Evolutionary conservation across 2,888 invertebrate species (phyloP), one percentile per base, ranked within the genome.

Genomic region (Drosophila ezoana): DNA sequence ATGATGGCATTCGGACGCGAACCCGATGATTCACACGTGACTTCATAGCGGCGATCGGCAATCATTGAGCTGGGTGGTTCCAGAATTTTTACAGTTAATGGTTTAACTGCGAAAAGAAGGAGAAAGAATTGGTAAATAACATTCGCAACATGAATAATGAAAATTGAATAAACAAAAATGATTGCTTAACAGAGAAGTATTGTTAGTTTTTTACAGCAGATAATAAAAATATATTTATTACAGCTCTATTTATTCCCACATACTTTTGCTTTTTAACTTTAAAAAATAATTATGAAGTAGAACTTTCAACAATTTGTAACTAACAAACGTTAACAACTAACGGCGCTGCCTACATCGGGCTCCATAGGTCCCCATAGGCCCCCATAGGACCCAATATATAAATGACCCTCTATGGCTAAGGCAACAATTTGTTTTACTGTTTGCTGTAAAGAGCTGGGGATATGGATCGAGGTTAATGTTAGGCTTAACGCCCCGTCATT

Each of bases 1-100:
- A 97, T 95, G 90, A 96, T 94, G 32, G 97, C 97, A 20, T 97
- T 95, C 62, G 97, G 97, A 72, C 97, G 94, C 52, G 97, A 97
- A 81, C 97, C 97, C 11, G 96, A 95, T 4, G 97, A 96, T 92
- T 96, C 95, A 90, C 97, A 98, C 57, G 95, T 94, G 65, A 97
- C 95, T 92, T 96, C 96, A 93, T 97, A 97, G 56, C 96, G 94
- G 65, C 96, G 95, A 89, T 97, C 97, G 11, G 97, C 97, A 52
- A 96, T 95, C 89, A 98, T 94, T 47, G 95, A 95, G 85, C 93
- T 93, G 85, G 94, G 92, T 80, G 94, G 93, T 93, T 95, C 95
- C 89, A 95, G 93, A 88, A 98, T 96, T 87, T 95, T 94, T 76
- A 96, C 96, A 66, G 96, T 95, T 81, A 97, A 93, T 18, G 97